Evolutionary conservation across 2,113 vertebrate species (phyloP).

Genomic region (Eptesicus fuscus): DNA sequence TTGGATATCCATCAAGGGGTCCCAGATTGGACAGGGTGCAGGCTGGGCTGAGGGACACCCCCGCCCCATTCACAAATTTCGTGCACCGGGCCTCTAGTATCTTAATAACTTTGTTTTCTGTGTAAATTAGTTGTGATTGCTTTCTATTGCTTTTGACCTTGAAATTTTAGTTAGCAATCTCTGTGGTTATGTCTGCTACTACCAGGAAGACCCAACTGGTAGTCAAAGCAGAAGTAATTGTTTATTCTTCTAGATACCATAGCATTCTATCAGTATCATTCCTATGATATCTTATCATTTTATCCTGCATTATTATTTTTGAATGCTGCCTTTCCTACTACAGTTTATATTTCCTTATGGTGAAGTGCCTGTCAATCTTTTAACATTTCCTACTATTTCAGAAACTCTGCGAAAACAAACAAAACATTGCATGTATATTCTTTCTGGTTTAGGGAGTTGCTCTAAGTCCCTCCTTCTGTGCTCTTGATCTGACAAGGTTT

Average conservation of each 20-base stretch:
- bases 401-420: background rate
- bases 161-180: background rate
- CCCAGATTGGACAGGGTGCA: too few species aligned
- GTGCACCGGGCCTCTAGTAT: too few species aligned
- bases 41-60: too few species aligned
- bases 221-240: background rate
- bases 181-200: too few species aligned
- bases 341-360: background rate
- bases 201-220: background rate
- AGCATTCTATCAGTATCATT: background rate
- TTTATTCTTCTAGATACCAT: background rate
- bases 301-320: background rate
- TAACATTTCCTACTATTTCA: background rate
- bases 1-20: too few species aligned
- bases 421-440: background rate
- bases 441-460: background rate
- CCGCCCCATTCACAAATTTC: too few species aligned
- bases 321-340: background rate
- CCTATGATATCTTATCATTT: background rate
- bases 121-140: background rate
- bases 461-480: background rate
- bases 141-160: background rate
- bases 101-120: background rate
- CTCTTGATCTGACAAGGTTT: background rate
- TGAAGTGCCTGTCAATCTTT: background rate